Conservation (phyloP, 1,140 invertebrate species). For the Papilio glaucus region DNA sequence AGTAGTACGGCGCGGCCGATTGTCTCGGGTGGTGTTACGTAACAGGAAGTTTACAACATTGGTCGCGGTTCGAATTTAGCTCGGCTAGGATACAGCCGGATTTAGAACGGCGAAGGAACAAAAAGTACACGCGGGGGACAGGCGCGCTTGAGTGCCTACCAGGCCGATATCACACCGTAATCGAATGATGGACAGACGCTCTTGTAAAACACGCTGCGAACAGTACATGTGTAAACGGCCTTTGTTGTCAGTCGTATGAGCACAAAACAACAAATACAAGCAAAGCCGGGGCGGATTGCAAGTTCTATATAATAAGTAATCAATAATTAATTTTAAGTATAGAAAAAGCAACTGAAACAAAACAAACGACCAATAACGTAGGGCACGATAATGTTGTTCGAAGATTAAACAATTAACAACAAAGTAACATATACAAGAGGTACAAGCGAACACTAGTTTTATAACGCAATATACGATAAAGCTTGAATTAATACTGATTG, state of each 20-base stretch:
- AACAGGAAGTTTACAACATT: conserved; percentile 54
- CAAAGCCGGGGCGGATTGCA: too few relatives aligned
- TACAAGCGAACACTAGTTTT: too few relatives aligned
- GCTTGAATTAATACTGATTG: too few relatives aligned
- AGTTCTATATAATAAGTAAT: too few relatives aligned
- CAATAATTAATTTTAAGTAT: too few relatives aligned
- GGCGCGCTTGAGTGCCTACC: conserved; percentile 51
- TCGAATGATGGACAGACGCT: not conserved
- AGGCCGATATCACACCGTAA: conserved; percentile 52
- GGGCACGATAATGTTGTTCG: too few relatives aligned
- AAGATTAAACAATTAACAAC: too few relatives aligned
- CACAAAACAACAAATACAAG: not conserved
- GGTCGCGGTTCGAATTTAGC: conserved; percentile 60
- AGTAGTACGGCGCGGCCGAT: conserved; percentile 40
- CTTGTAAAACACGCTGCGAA: not conserved
- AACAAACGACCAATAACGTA: too few relatives aligned
- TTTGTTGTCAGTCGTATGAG: not conserved
- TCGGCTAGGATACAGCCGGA: conserved; percentile 58
- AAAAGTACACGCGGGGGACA: conserved; percentile 67
- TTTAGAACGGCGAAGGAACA: conserved; percentile 68
- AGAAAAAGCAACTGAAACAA: too few relatives aligned
- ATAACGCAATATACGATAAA: too few relatives aligned
- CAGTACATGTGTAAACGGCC: not conserved
- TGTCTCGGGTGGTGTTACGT: conserved; percentile 46
- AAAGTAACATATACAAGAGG: too few relatives aligned